These are phyloP conservation scores for Amaurobius ferox DNA, from an alignment of 2,888 invertebrate species.

Conservation along the genomic window DNA sequence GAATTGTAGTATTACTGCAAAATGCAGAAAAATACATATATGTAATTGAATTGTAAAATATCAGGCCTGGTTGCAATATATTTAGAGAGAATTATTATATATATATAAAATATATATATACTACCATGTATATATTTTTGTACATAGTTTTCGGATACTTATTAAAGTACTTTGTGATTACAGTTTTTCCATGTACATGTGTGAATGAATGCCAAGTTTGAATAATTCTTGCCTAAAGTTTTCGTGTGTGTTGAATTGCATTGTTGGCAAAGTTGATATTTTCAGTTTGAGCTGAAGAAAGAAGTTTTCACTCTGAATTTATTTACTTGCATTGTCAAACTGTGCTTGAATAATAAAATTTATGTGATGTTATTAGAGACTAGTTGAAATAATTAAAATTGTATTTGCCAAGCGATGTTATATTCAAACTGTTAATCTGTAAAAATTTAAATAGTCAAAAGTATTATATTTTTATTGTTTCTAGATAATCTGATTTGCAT, in stretches of 20 bases:
- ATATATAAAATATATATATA: conserved; percentile 23
- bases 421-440: conserved; percentile 51
- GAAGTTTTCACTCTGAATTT: conserved; percentile 30
- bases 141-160: conserved; percentile 71
- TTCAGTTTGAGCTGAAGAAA: conserved; percentile 42
- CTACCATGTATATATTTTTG: conserved; percentile 68
- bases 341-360: conserved; percentile 50
- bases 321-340: conserved; percentile 38
- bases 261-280: conserved; percentile 34
- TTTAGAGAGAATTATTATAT: conserved; percentile 37
- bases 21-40: conserved; percentile 22
- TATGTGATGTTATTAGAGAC: conserved; percentile 55
- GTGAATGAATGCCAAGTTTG: conserved; percentile 56
- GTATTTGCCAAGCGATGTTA: conserved; percentile 60
- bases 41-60: conserved; percentile 16
- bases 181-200: conserved; percentile 58
- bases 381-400: conserved; percentile 54
- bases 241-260: conserved; percentile 41
- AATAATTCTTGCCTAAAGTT: conserved; percentile 54
- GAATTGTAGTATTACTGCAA: conserved; percentile 13
- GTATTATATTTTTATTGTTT: no score
- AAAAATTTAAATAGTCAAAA: no score
- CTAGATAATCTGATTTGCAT: no score
- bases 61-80: conserved; percentile 44
- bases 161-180: conserved; percentile 72